Base-by-base conservation (phyloP, 2,797 vertebrate genomes). In the Acanthis flammea region DNA sequence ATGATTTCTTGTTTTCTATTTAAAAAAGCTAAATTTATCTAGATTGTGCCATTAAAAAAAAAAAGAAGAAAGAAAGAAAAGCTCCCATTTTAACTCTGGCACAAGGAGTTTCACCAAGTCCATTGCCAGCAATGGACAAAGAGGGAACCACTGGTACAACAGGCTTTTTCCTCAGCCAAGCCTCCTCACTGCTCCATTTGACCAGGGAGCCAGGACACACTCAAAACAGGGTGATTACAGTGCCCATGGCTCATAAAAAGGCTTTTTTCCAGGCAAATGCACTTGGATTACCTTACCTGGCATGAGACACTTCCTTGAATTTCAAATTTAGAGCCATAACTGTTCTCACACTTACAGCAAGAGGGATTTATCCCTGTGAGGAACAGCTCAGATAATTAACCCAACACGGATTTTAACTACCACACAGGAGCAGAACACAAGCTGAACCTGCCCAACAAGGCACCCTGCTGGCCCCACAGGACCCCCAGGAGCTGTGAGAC, bases 101-200 rank as follows among this genome's bases (percentile, higher is more conserved):
- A 96, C 96, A 88, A 92, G 88, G 95, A 97, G 94, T 94, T 94
- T 97, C 77, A 95, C 95, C 50, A 94, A 95, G 96, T 97, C 98
- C 96, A 96, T 96, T 97, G 97, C 98, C 98, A 98, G 98, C 98
- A 98, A 98, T 9, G 96, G 97, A 98, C 97, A 60, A 89, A 95
- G 92, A 96, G 62, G 88, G 92, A 97, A 95, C 74, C 92, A 94
- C 65, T 75, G 60, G 72, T 55, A 91, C 15, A 21, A 95, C 60
- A 93, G 53, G 41, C 12, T 39, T 68, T 41, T 84, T 54, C 58
- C 96, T 88, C 95, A 97, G 88, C 78, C 92, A 91, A 94, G 75
- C 84, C 53, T 96, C 88, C 88, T 88, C 15, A 4, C 50, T 74
- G 31, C 68, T 91, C 63, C 91, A 90, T 89, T 88, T 60, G 41